phyloP scores from a whole-genome alignment of 1,140 invertebrate species.

The Magallana ariakensis region DNA sequence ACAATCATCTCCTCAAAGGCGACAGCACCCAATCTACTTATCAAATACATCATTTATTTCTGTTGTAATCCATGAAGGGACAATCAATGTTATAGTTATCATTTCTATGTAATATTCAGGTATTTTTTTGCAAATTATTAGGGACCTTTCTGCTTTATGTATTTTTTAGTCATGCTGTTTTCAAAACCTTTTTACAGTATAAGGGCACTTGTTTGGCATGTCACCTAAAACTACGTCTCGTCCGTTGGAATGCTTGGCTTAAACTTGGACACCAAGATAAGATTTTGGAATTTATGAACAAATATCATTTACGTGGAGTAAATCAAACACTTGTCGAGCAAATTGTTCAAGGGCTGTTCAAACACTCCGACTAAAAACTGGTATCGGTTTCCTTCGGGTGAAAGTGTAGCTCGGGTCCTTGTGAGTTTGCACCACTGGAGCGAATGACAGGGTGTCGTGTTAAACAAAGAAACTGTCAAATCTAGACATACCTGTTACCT shows the following conservation, averaged over 20 bases:
- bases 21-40: not conserved
- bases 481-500: not conserved
- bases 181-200: too few relatives aligned
- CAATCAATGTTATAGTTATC: too few relatives aligned
- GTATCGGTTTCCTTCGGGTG: conserved; percentile 12
- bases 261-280: conserved; percentile 27
- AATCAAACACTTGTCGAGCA: conserved; percentile 29
- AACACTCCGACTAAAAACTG: not conserved
- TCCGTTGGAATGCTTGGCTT: not conserved
- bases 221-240: not conserved
- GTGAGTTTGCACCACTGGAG: not conserved
- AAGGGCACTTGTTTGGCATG: not conserved
- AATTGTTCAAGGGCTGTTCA: conserved; percentile 27
- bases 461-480: not conserved
- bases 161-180: too few relatives aligned
- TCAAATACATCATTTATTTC: too few relatives aligned
- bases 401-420: not conserved
- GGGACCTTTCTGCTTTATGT: too few relatives aligned
- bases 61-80: too few relatives aligned
- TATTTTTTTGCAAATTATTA: too few relatives aligned
- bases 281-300: conserved; percentile 29
- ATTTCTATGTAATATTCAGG: too few relatives aligned
- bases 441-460: not conserved
- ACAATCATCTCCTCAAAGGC: not conserved
- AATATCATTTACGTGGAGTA: conserved; percentile 18